These are phyloP conservation scores for Chelonoidis abingdonii DNA, from an alignment of 2,113 vertebrate species.

Conservation along the genomic window DNA sequence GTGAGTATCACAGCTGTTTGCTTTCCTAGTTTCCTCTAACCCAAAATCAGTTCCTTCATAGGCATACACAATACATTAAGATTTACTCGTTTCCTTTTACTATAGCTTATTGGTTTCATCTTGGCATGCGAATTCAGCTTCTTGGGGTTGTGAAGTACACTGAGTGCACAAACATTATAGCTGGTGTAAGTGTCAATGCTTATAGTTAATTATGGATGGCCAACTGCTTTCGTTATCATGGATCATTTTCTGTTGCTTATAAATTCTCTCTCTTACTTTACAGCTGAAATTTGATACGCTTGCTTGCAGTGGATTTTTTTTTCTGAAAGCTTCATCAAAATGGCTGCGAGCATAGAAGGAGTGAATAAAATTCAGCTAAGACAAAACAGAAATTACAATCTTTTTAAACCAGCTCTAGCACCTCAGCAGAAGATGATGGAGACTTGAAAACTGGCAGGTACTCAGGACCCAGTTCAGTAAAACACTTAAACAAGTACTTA, in stretches of 20 bases:
- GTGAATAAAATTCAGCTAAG: not conserved
- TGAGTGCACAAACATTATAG: fast-evolving
- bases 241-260: not conserved
- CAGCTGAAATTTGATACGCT: not conserved
- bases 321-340: not conserved
- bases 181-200: not conserved
- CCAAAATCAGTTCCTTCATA: not conserved
- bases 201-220: not conserved
- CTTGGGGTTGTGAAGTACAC: not conserved
- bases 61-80: not conserved
- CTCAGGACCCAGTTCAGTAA: not conserved
- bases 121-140: not conserved
- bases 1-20: conserved; percentile 50
- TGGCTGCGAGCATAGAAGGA: not conserved
- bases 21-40: not conserved
- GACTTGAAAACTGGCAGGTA: not conserved
- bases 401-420: not conserved
- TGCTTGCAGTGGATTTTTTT: not conserved
- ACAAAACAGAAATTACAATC: not conserved
- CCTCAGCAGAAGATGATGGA: not conserved
- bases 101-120: not conserved
- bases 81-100: not conserved
- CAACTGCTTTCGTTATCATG: not conserved
- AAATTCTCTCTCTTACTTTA: not conserved
- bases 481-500: not conserved